A percentile compares a stretch with the other conserved stretches of the same genome.
These are phyloP conservation scores for Chloropsis cyanopogon DNA, from an alignment of 2,113 vertebrate genomes.

Conservation along the genomic window DNA sequence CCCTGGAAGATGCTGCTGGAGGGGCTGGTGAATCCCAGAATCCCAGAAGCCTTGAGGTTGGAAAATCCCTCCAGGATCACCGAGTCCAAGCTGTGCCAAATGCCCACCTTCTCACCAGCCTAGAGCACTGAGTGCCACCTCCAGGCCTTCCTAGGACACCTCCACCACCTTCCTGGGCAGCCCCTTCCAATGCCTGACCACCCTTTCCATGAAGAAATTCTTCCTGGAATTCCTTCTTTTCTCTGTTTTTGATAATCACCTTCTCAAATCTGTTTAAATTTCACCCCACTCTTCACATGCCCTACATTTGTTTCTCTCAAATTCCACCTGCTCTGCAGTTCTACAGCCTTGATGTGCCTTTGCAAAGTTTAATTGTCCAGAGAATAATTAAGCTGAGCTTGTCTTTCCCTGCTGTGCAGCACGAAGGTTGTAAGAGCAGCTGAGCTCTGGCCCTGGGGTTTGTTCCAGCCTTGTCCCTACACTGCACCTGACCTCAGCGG, in stretches of 20 bases:
- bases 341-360: not conserved
- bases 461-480: not conserved
- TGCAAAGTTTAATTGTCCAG: not conserved
- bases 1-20: not conserved
- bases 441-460: not conserved
- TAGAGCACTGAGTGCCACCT: not conserved
- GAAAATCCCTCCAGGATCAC: not conserved
- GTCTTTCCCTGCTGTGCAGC: not conserved
- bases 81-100: fast-evolving
- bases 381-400: not conserved
- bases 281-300: not conserved
- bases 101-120: not conserved
- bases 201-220: not conserved
- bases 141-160: not conserved
- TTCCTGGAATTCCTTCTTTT: not conserved
- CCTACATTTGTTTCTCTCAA: not conserved
- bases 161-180: not conserved
- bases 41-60: not conserved
- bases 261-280: not conserved
- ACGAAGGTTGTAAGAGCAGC: not conserved
- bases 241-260: fast-evolving
- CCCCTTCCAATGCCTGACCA: not conserved
- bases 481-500: not conserved
- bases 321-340: not conserved
- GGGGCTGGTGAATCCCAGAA: not conserved